These are phyloP conservation scores for Leptoclinus maculatus DNA, from an alignment of 2,797 vertebrate genomes.

Conservation along the genomic window DNA sequence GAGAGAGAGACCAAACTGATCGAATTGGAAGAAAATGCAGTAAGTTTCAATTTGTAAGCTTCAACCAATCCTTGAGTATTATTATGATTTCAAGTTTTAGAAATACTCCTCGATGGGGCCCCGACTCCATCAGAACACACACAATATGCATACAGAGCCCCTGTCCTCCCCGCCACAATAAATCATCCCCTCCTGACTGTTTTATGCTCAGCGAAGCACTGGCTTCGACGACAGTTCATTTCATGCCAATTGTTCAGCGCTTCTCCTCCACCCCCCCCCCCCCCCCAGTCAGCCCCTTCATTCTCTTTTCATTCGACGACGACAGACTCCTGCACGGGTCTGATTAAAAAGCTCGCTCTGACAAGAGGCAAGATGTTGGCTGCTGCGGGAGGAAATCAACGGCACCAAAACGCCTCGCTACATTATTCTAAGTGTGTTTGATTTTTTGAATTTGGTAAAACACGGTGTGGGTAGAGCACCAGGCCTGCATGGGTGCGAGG, in stretches of 20 bases:
- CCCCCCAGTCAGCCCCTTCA: slow-evolving; percentile 20
- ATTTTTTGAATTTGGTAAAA: slow-evolving; percentile 46
- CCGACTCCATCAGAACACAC: slow-evolving; percentile 53
- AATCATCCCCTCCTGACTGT: slow-evolving; percentile 71
- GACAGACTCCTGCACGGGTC: slow-evolving; percentile 56
- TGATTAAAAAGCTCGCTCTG: slow-evolving; percentile 67
- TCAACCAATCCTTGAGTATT: slow-evolving; percentile 20
- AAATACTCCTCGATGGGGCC: slow-evolving; percentile 33
- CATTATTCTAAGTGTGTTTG: slow-evolving; percentile 20
- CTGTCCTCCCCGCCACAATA: slow-evolving; percentile 66
- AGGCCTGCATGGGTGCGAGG: not conserved
- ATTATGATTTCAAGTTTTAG: slow-evolving; percentile 48
- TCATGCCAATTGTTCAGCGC: slow-evolving; percentile 72
- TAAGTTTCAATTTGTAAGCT: slow-evolving; percentile 45
- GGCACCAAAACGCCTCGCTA: slow-evolving; percentile 18
- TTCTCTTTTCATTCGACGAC: slow-evolving; percentile 54
- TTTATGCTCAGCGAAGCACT: slow-evolving; percentile 68
- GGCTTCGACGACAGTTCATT: slow-evolving; percentile 76
- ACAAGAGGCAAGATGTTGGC: slow-evolving; percentile 43
- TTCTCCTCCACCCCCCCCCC: slow-evolving; percentile 11
- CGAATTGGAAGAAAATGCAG: not conserved
- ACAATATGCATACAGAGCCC: slow-evolving; percentile 61
- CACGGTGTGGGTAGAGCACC: not conserved
- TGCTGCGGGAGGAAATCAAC: slow-evolving; percentile 30
- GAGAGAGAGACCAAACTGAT: slow-evolving; percentile 5